phyloP scores from a whole-genome alignment of 2,888 invertebrate genomes.

The Uropetala carovei region DNA sequence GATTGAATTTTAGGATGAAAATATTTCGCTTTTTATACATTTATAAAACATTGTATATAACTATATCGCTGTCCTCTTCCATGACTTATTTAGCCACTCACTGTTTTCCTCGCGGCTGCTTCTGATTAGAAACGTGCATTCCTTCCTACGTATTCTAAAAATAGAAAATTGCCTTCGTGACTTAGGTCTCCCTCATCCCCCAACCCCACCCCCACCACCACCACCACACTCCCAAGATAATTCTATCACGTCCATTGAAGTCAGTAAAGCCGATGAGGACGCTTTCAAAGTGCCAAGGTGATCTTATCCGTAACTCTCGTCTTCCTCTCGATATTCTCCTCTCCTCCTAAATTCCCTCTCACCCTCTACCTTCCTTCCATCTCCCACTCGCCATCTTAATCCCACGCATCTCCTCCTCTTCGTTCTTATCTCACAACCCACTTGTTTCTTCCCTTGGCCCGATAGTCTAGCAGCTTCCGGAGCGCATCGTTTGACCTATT shows the following conservation, averaged over 20 bases:
- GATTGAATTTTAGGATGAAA: no score
- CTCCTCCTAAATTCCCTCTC: no score
- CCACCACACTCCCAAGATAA: neutral
- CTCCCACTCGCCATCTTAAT: neutral
- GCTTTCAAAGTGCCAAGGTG: slow-evolving; percentile 40
- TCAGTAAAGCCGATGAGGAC: neutral
- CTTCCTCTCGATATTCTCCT: neutral
- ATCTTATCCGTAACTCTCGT: neutral
- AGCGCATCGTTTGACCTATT: slow-evolving; percentile 14
- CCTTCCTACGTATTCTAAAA: neutral
- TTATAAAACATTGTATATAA: no score
- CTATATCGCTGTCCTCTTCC: no score
- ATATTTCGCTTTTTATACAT: no score
- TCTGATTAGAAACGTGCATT: neutral
- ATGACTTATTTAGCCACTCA: no score
- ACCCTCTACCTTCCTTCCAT: neutral
- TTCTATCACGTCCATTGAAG: neutral
- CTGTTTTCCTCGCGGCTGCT: no score
- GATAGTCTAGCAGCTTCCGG: neutral
- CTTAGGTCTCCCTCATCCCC: no score
- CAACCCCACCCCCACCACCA: no score
- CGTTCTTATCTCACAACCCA: neutral
- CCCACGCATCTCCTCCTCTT: neutral
- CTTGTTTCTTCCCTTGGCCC: slow-evolving; percentile 19
- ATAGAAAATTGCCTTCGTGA: neutral